Conservation (phyloP, 2,797 vertebrate genomes). For the Cyclura pinguis region DNA sequence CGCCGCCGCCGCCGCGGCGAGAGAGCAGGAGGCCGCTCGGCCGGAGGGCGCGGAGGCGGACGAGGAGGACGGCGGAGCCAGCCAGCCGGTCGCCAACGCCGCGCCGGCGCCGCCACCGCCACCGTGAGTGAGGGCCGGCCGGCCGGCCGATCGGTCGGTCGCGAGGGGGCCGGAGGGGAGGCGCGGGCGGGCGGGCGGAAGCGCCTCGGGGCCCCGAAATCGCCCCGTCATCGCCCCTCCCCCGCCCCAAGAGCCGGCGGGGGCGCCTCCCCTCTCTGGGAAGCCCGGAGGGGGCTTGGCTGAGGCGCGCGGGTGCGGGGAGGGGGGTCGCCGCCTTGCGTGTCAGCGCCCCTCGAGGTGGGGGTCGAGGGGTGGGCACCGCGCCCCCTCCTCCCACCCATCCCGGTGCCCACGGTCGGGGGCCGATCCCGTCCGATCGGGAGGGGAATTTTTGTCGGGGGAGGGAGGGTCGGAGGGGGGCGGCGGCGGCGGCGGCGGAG, state of each 20-base stretch:
- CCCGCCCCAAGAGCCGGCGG: neutral
- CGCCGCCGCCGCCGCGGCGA: neutral
- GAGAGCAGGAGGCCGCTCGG: neutral
- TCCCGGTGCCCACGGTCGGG: too few species aligned
- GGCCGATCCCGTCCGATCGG: neutral
- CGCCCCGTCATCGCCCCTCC: neutral
- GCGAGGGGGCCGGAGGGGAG: too few species aligned
- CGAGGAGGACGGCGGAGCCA: neutral
- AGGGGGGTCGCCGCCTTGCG: too few species aligned
- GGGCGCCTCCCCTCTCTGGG: neutral
- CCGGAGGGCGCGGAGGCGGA: neutral
- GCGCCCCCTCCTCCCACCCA: too few species aligned
- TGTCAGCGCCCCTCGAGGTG: too few species aligned
- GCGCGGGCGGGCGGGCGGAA: too few species aligned
- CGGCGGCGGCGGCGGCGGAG: too few species aligned
- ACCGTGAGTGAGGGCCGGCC: neutral
- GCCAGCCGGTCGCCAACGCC: neutral
- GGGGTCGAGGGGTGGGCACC: too few species aligned
- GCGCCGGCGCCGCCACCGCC: conserved; percentile 8
- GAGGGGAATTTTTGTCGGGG: neutral
- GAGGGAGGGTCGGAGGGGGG: too few species aligned
- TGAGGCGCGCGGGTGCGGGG: too few species aligned
- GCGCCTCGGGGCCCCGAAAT: neutral
- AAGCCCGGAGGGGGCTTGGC: too few species aligned
- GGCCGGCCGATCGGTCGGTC: too few species aligned